A percentile compares a stretch with the other conserved stretches of the same genome.
phyloP scores from a whole-genome alignment of 2,888 invertebrate genomes.

The Erebia aethiops region DNA sequence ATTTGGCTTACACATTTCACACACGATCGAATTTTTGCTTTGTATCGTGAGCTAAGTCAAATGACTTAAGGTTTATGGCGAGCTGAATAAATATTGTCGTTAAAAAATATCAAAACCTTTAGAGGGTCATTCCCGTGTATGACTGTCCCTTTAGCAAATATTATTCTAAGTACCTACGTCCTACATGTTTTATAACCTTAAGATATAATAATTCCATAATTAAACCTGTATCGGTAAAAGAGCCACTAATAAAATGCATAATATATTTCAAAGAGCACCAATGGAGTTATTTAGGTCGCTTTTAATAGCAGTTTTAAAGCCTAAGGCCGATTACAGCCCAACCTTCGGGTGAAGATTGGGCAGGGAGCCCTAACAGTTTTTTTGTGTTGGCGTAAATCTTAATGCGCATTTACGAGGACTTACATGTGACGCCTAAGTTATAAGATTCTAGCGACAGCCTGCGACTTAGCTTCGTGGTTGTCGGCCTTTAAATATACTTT shows the following conservation, averaged over 20 bases:
- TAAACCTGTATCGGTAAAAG: not conserved
- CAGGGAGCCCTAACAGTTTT: conserved; percentile 73
- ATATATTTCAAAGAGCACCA: conserved; percentile 11
- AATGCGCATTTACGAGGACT: conserved; percentile 66
- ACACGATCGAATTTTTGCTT: no score
- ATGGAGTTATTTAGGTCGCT: conserved; percentile 31
- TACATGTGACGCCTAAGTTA: conserved; percentile 40
- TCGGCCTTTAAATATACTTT: no score
- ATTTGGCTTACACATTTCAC: no score
- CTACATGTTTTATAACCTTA: no score
- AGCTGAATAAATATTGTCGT: no score
- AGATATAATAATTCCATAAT: not conserved
- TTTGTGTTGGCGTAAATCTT: conserved; percentile 81
- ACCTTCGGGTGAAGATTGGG: conserved; percentile 66
- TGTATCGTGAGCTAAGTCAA: no score
- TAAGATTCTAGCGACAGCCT: conserved; percentile 47
- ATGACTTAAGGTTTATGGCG: no score
- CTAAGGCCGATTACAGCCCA: conserved; percentile 56
- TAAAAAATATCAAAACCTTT: no score
- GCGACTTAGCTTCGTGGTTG: not conserved
- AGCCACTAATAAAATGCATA: not conserved
- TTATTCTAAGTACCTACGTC: no score
- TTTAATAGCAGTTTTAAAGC: conserved; percentile 52
- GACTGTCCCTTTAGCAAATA: no score
- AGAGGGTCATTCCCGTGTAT: no score